Evolutionary conservation across 2,888 invertebrate species (phyloP).

Genomic region (Strigamia crassipes): DNA sequence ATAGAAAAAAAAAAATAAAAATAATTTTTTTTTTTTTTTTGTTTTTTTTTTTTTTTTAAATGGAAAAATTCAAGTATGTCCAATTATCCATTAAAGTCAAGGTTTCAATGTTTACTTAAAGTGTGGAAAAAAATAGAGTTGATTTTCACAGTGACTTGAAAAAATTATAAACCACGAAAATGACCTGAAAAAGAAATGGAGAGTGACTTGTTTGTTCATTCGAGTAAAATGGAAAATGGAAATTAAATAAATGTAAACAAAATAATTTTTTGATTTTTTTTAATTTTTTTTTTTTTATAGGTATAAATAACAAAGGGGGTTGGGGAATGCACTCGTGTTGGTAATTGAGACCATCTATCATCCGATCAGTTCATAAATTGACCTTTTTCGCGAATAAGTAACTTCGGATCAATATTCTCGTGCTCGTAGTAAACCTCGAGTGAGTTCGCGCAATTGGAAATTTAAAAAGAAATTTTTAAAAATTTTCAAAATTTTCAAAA

Average conservation of each 20-base stretch:
- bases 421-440: neutral
- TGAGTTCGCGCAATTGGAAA: neutral
- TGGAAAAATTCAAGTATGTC: neutral
- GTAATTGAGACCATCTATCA: conserved; percentile 21
- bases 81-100: conserved; percentile 33
- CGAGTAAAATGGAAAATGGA: neutral
- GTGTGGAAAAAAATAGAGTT: neutral
- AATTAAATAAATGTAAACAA: neutral
- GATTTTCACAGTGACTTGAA: neutral
- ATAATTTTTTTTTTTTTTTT: no score
- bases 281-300: neutral
- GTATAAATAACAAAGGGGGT: neutral
- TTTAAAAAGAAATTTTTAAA: neutral
- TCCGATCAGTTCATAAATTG: conserved; percentile 38
- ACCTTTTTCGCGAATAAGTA: conserved; percentile 27
- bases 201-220: conserved; percentile 28
- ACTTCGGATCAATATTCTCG: conserved; percentile 28
- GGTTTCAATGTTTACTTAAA: neutral
- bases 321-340: neutral
- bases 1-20: no score
- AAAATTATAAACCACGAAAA: neutral
- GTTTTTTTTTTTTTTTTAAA: neutral
- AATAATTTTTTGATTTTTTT: neutral
- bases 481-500: no score
- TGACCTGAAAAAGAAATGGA: conserved; percentile 12